Evolutionary conservation across 2,888 invertebrate species (phyloP), one percentile per base, ranked within the genome.

Genomic region (Atethmia centrago): DNA sequence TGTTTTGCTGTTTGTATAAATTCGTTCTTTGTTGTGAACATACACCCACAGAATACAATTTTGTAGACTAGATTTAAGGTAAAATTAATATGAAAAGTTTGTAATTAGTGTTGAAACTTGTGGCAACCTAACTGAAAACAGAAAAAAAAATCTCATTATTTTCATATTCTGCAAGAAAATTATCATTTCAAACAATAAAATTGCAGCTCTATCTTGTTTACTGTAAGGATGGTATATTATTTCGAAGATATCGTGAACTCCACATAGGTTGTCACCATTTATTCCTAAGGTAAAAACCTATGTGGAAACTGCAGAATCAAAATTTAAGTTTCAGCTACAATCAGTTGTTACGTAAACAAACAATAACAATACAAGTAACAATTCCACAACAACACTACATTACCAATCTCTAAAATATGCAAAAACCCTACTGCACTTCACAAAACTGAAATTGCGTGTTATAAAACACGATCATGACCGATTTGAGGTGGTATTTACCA

Each of bases 391-490:
- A 72, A 40, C 59, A 79, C 31, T 28, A 74, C 64, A 68, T 64
- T 53, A 53, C 40, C 56, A 70, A 84, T 55, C 40, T 36, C 45
- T 56, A 31, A 64, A 80, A 66, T 51, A 75, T 75, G 45, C 76
- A 84, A 75, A 69, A 70, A 74, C 53, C 19, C 53, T 19, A 49
- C n/a, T 62, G 53, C 64, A 67, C 69, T 82, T 55, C 55, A 71
- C 72, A 59, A 80, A 87, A 71, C 56, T 72, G 36, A 79, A 83
- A 78, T 79, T 59, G 77, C 83, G 83, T 81, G 82, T 74, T 67
- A 77, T 78, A 77, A 84, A 86, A 85, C 72, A 78, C 63, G 72
- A 74, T 77, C 77, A 73, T 82, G 79, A 85, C 80, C 82, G 77
- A n/a, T n/a, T n/a, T n/a, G n/a, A n/a, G n/a, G n/a, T n/a, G n/a